These are phyloP conservation scores for Scomber scombrus DNA, from an alignment of 2,113 vertebrate species.

Conservation along the genomic window DNA sequence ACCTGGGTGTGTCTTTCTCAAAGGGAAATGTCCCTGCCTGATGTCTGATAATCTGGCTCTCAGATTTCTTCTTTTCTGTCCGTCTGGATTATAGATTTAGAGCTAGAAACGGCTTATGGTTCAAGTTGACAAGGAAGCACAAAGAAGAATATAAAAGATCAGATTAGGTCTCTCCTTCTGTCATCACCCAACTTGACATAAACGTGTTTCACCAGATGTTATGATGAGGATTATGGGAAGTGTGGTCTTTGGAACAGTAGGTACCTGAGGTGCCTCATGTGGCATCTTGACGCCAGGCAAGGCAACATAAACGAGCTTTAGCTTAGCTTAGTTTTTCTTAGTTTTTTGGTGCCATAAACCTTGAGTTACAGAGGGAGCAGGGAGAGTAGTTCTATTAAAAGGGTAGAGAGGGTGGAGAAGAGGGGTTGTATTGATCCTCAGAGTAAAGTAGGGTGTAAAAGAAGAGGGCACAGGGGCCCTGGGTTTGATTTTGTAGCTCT, in stretches of 20 bases:
- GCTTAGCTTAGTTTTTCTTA: constrained; percentile 43
- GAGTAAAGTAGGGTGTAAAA: constrained; percentile 37
- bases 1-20: constrained; percentile 53
- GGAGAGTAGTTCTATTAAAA: constrained; percentile 17
- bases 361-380: constrained; percentile 26
- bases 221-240: constrained; percentile 57
- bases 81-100: constrained; percentile 33
- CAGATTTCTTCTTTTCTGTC: constrained; percentile 48
- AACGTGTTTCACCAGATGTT: constrained; percentile 33
- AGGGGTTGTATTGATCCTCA: constrained; percentile 22
- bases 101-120: constrained; percentile 24
- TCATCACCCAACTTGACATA: constrained; percentile 22
- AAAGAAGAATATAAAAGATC: constrained; percentile 25
- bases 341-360: constrained; percentile 59
- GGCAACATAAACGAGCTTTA: constrained; percentile 35
- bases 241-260: constrained; percentile 74
- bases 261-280: constrained; percentile 71
- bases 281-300: constrained; percentile 26
- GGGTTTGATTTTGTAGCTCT: constrained; percentile 20
- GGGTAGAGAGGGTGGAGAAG: not conserved
- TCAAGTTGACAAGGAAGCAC: constrained; percentile 16
- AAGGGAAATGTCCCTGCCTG: constrained; percentile 9
- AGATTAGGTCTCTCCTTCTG: constrained; percentile 29
- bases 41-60: constrained; percentile 51
- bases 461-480: constrained; percentile 7